Base-by-base conservation (phyloP, 2,113 vertebrate species). In the Mormyrus iriodes region DNA sequence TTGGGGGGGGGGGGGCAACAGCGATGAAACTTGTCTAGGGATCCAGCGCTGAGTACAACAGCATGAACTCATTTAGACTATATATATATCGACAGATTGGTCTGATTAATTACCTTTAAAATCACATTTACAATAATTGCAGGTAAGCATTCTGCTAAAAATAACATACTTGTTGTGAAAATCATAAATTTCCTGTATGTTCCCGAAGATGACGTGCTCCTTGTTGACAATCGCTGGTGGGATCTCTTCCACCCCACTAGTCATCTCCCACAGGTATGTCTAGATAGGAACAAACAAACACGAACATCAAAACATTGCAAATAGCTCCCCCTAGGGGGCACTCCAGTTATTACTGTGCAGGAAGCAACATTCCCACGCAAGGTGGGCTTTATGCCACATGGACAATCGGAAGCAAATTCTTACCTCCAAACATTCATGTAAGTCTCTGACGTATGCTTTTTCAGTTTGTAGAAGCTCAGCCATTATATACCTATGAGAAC, bases 221-320 rank as follows among this genome's bases (percentile, higher is more conserved):
- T 98, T 99, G 93, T 99, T 99, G 90, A 95, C 91, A 90, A 99
- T 98, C 51, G 97, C 98, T 46, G 96, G 52, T 0, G 98, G 98
- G 90, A 99, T 97, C 92, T 99, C 98, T 90, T 98, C 98, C 2
- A 98, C 97, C 46, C 98, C 98, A 42, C 98, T 99, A 3, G 98
- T 99, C 98, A 99, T 99, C 95, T 99, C 98, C 98, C 98, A 99
- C 90, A 98, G 95, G 95, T 99, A 99, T 9, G 98, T 99, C 98
- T 99, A 94, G 31, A 95, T 93, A 31, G 0, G 49, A 27, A 73
- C 31, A 8, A n/a, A 88, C 39, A 87, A 19, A 53, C 44, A 85
- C n/a, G 0, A 13, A 53, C 15, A 73, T 3, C 17, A 5, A 21
- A 44, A 46, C 55, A 6, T 39, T 2, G 12, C 6, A 86, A 79